Conservation (phyloP, 1,140 invertebrate genomes). For the Drosophila lowei region DNA sequence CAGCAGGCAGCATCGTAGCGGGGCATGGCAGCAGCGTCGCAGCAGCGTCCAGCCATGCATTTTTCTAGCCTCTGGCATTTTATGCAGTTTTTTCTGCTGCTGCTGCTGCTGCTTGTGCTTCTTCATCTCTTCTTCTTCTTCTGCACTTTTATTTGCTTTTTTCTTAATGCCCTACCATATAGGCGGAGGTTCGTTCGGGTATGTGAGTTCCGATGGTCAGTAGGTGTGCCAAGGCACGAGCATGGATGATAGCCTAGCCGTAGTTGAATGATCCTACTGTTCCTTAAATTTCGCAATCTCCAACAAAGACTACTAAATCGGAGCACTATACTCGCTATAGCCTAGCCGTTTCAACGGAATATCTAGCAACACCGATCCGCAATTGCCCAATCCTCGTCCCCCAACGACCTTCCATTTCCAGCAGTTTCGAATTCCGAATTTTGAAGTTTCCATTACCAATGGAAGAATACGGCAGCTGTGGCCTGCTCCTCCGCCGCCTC, state of each 20-base stretch:
- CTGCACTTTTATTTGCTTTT: constrained; percentile 71
- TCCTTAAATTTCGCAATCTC: too few species aligned
- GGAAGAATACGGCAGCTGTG: constrained; percentile 60
- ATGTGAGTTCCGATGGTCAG: neutral
- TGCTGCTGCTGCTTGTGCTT: constrained; percentile 8
- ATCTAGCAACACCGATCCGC: too few species aligned
- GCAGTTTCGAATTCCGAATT: neutral
- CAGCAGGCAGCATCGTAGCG: constrained; percentile 16
- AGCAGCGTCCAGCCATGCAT: constrained; percentile 44
- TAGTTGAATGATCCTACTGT: too few species aligned
- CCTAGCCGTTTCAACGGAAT: neutral
- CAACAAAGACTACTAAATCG: too few species aligned
- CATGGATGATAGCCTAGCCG: too few species aligned
- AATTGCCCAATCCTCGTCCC: neutral
- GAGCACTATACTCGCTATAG: too few species aligned
- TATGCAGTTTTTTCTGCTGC: constrained; percentile 55
- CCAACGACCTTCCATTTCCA: neutral
- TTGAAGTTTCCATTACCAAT: constrained; percentile 10
- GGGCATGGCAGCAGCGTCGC: neutral
- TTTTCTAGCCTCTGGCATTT: constrained; percentile 72
- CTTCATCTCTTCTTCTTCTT: constrained; percentile 13
- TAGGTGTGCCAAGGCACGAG: neutral
- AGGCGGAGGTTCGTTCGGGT: constrained; percentile 6
- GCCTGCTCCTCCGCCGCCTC: constrained; percentile 27
- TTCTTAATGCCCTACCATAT: constrained; percentile 46